phyloP scores from a whole-genome alignment of 2,113 vertebrate genomes.

The Microcebus ravelobensis region DNA sequence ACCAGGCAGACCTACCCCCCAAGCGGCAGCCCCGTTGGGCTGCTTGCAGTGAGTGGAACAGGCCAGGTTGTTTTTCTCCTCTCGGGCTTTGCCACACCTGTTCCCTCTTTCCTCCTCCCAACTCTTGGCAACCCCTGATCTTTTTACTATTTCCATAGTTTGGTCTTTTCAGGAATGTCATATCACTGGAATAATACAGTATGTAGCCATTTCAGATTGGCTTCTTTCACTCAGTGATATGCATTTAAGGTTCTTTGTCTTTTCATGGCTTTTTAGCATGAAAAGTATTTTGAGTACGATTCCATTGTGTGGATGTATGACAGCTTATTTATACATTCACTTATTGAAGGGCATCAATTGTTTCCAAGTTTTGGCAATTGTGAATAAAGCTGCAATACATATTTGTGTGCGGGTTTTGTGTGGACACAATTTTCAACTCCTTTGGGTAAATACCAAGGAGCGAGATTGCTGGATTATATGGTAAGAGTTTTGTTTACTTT shows the following conservation, averaged over 20 bases:
- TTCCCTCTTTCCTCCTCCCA: neutral
- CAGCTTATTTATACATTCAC: neutral
- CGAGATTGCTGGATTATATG: fast-evolving
- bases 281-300: too few species aligned
- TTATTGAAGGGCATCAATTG: neutral
- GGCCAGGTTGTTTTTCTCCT: neutral
- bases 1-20: neutral
- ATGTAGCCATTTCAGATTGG: neutral
- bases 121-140: neutral
- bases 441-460: neutral
- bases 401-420: neutral
- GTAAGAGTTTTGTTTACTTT: neutral
- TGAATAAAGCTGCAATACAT: neutral
- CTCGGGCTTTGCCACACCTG: neutral
- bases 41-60: neutral
- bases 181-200: fast-evolving
- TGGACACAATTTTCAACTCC: neutral
- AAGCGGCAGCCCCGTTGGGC: neutral
- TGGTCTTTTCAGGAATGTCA: neutral
- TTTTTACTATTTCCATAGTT: neutral
- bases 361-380: neutral
- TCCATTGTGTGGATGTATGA: neutral
- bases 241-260: neutral
- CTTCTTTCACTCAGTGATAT: neutral
- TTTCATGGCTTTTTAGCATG: neutral